These are phyloP conservation scores for Corythaixoides concolor DNA, from an alignment of 2,113 vertebrate species.

Conservation along the genomic window DNA sequence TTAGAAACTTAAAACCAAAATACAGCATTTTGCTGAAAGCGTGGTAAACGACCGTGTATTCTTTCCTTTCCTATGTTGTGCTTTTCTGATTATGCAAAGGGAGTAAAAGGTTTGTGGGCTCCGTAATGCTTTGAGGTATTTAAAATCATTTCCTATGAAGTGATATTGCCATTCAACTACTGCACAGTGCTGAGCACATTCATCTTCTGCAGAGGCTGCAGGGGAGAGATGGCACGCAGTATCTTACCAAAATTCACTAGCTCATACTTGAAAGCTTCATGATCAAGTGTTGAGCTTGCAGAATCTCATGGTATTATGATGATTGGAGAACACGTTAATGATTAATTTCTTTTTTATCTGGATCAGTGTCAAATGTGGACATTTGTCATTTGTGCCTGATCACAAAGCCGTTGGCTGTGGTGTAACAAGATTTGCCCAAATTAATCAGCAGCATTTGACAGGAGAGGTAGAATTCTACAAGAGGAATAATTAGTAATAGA, in stretches of 20 bases:
- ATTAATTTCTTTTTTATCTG: neutral
- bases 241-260: neutral
- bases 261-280: neutral
- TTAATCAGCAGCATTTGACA: neutral
- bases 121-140: neutral
- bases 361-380: neutral
- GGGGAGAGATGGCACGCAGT: neutral
- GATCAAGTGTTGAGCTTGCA: neutral
- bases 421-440: neutral
- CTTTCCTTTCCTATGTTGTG: neutral
- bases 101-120: neutral
- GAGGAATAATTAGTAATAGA: neutral
- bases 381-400: neutral
- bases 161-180: neutral
- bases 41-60: rapidly evolving
- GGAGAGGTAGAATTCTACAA: neutral
- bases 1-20: neutral
- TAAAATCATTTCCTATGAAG: neutral
- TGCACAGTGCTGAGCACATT: neutral
- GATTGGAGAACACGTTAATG: neutral
- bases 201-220: neutral
- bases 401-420: neutral
- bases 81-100: neutral
- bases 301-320: neutral
- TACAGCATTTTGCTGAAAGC: neutral